Conservation (phyloP, 2,888 invertebrate species). For the Augiades crinisus region DNA sequence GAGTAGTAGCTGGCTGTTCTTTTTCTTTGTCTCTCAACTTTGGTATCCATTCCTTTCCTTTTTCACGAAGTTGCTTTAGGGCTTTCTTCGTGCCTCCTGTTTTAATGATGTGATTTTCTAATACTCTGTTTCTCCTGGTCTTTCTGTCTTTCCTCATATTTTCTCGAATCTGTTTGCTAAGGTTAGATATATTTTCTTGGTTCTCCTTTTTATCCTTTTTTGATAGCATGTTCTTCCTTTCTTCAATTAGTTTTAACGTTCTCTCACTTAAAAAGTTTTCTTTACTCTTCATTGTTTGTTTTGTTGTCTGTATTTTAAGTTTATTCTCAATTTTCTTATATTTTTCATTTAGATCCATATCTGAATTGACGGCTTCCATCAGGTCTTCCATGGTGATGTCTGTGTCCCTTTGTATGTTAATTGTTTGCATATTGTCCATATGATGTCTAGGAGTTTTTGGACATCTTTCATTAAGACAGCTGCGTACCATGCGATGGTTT, state of each 20-base stretch:
- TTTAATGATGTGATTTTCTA: constrained; percentile 31
- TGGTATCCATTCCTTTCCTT: constrained; percentile 25
- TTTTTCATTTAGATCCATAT: no score
- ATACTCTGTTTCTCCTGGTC: constrained; percentile 19
- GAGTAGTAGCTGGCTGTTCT: neutral
- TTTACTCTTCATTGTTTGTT: no score
- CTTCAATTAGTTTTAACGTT: constrained; percentile 5
- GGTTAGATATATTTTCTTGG: constrained; percentile 17
- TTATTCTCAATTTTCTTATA: no score
- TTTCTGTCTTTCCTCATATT: constrained; percentile 31
- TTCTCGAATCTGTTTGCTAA: constrained; percentile 32
- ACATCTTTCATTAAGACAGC: constrained; percentile 1
- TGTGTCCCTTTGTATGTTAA: no score
- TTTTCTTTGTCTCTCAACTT: neutral
- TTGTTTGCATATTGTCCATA: neutral
- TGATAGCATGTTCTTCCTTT: constrained; percentile 25
- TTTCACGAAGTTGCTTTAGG: constrained; percentile 28
- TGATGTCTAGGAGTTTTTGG: neutral
- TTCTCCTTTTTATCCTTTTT: no score
- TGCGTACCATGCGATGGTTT: constrained; percentile 10
- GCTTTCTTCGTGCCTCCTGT: constrained; percentile 35
- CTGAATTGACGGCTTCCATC: no score
- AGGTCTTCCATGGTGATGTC: no score
- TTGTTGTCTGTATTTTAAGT: no score
- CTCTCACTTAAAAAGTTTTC: constrained; percentile 6